These are phyloP conservation scores for Cyphomyrus plagiostoma DNA, from an alignment of 2,113 vertebrate genomes.

Conservation along the genomic window DNA sequence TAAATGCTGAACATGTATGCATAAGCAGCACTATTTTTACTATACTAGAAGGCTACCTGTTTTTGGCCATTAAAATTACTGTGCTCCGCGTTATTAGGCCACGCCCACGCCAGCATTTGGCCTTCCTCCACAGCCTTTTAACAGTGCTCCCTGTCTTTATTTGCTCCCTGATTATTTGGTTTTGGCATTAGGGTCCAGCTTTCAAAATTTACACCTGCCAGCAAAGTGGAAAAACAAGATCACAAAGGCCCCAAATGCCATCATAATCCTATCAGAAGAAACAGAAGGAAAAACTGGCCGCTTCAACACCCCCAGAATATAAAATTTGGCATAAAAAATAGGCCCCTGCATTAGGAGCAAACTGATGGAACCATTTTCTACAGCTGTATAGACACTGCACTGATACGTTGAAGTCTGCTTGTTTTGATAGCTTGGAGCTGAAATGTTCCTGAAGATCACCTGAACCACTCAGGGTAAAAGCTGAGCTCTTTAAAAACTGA, in stretches of 20 bases:
- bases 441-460: not conserved
- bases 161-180: not conserved
- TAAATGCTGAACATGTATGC: not conserved
- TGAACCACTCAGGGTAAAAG: not conserved
- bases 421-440: not conserved
- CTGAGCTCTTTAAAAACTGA: not conserved
- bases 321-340: not conserved
- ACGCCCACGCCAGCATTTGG: not conserved
- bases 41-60: not conserved
- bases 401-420: not conserved
- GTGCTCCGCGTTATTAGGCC: not conserved
- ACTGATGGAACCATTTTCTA: not conserved
- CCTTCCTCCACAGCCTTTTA: not conserved
- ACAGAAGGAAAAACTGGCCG: not conserved
- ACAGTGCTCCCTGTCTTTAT: not conserved
- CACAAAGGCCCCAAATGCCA: not conserved
- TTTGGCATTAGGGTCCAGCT: not conserved
- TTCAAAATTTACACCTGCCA: not conserved
- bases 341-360: not conserved
- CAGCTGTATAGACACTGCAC: not conserved
- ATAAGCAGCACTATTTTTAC: not conserved
- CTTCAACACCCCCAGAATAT: not conserved
- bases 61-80: not conserved
- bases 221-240: not conserved
- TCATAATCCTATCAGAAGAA: not conserved